Evolutionary conservation across 2,797 vertebrate genomes (phyloP).

Genomic region (Schizopygopsis malacanthus): DNA sequence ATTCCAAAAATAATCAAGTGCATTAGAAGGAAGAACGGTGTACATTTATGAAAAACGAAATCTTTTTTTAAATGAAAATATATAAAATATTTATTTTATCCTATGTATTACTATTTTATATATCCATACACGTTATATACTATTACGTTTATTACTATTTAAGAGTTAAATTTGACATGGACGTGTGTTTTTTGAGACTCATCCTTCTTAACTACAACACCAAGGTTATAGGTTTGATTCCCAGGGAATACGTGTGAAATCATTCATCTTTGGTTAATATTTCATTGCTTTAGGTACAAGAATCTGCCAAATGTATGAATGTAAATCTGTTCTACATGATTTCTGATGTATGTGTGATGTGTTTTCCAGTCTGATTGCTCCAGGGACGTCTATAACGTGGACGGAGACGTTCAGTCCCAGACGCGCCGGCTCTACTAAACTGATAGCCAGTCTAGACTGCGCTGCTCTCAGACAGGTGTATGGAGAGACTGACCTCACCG

Average conservation of each 20-base stretch:
- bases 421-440: slow-evolving; percentile 73
- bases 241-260: too few species aligned
- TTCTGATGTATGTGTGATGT: slow-evolving; percentile 5
- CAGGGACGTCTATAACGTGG: slow-evolving; percentile 76
- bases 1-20: background rate
- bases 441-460: slow-evolving; percentile 84
- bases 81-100: too few species aligned
- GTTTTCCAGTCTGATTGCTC: slow-evolving; percentile 56
- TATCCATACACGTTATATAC: background rate
- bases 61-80: too few species aligned
- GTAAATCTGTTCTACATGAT: background rate
- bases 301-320: background rate
- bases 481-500: slow-evolving; percentile 73
- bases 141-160: background rate
- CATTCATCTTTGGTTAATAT: too few species aligned
- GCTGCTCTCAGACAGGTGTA: slow-evolving; percentile 82
- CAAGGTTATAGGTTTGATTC: background rate
- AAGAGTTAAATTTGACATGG: background rate
- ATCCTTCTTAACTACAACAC: background rate
- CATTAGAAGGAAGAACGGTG: background rate
- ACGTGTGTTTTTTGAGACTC: background rate
- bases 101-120: background rate
- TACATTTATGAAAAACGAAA: background rate
- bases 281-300: background rate
- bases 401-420: slow-evolving; percentile 75